phyloP scores from a whole-genome alignment of 2,113 vertebrate genomes.

The Coptodon bakossiorum region DNA sequence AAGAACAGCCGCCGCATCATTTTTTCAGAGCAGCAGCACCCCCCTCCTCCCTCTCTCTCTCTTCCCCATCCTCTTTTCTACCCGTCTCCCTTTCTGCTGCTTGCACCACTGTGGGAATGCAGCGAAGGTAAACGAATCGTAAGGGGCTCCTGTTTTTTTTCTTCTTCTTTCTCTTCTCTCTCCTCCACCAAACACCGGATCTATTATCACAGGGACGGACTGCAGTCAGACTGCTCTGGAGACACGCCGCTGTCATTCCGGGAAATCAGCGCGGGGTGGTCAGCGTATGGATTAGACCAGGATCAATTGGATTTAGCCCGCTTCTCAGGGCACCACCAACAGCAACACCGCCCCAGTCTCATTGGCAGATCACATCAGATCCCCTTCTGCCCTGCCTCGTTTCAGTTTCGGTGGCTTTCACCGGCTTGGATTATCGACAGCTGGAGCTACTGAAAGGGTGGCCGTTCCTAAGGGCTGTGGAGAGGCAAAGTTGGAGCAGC shows the following conservation, averaged over 20 bases:
- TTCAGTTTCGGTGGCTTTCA: slow-evolving; percentile 2
- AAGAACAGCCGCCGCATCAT: slow-evolving; percentile 76
- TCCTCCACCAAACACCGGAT: neutral
- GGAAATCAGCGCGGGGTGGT: slow-evolving; percentile 9
- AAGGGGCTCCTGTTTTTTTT: neutral
- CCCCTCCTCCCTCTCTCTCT: slow-evolving; percentile 10
- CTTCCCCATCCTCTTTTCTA: slow-evolving; percentile 34
- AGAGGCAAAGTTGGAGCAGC: slow-evolving; percentile 37
- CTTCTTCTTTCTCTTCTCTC: neutral
- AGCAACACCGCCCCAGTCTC: slow-evolving; percentile 6
- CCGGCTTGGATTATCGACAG: slow-evolving; percentile 48
- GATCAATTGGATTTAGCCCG: slow-evolving; percentile 63
- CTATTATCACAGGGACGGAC: slow-evolving; percentile 25
- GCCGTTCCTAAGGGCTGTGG: slow-evolving; percentile 5
- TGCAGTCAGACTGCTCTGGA: slow-evolving; percentile 20
- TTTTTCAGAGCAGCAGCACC: slow-evolving; percentile 66
- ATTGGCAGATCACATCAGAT: slow-evolving; percentile 37
- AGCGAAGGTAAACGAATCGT: slow-evolving; percentile 50
- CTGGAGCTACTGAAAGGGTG: slow-evolving; percentile 23
- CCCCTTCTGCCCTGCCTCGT: slow-evolving; percentile 2
- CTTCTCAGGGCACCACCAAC: neutral
- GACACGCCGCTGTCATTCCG: slow-evolving; percentile 32
- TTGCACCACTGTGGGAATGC: slow-evolving; percentile 76
- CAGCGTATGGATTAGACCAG: slow-evolving; percentile 14
- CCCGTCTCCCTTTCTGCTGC: slow-evolving; percentile 54